phyloP scores from a whole-genome alignment of 2,888 invertebrate genomes.

The Chalcis sispes region DNA sequence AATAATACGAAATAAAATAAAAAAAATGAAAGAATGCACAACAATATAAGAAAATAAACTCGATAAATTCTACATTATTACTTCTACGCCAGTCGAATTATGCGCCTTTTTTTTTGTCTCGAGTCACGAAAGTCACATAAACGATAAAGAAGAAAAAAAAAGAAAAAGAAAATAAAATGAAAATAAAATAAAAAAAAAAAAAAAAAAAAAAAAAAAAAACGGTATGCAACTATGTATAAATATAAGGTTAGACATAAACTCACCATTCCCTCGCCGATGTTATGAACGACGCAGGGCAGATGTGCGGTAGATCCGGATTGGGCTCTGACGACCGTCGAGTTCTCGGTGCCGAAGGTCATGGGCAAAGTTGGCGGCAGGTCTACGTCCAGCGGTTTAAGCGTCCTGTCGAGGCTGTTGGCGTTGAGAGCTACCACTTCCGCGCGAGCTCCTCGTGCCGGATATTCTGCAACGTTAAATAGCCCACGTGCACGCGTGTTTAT shows the following conservation, averaged over 20 bases:
- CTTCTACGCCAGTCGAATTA: too few species aligned
- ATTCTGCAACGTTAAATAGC: slow-evolving; percentile 62
- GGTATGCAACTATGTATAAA: too few species aligned
- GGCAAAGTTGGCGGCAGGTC: slow-evolving; percentile 77
- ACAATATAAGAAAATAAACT: too few species aligned
- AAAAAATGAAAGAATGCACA: neutral
- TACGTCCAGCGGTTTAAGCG: slow-evolving; percentile 69
- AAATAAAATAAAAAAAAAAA: too few species aligned
- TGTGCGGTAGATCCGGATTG: slow-evolving; percentile 91
- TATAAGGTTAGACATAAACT: slow-evolving; percentile 76
- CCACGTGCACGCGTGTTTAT: too few species aligned
- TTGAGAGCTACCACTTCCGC: slow-evolving; percentile 69
- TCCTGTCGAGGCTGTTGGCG: slow-evolving; percentile 64
- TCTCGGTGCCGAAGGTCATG: slow-evolving; percentile 89
- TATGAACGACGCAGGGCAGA: slow-evolving; percentile 89
- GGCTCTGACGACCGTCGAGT: slow-evolving; percentile 87
- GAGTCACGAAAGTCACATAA: too few species aligned
- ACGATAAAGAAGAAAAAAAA: too few species aligned
- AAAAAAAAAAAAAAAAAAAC: too few species aligned
- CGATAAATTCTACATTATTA: too few species aligned
- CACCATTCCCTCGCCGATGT: slow-evolving; percentile 92
- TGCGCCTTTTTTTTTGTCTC: too few species aligned
- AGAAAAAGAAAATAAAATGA: too few species aligned
- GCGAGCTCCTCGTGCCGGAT: slow-evolving; percentile 61
- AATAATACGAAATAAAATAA: too few species aligned